Evolutionary conservation across 1,140 invertebrate genomes (phyloP), one percentile per base, ranked within the genome.

Genomic region (Orius insidiosus): DNA sequence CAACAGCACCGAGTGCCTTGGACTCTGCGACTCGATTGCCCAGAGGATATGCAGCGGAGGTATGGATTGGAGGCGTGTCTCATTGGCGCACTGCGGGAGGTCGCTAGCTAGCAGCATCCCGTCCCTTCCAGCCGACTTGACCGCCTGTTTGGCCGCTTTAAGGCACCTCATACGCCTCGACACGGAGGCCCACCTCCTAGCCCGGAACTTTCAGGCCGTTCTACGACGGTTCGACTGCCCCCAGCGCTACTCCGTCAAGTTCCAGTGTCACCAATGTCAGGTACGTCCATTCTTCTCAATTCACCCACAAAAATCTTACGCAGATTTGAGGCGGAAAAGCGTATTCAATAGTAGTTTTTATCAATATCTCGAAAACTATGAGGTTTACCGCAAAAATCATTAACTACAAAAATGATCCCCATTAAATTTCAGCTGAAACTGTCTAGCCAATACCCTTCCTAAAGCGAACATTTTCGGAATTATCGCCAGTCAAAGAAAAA

Each of bases 231-330:
- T 85, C 70, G 83, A 86, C 68, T 86, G 83, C 70, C 71, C 72
- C 53, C 81, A 85, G 68, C 67, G 75, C 58, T 86, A 84, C 66
- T 85, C 84, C 60, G 75, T 85, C 64, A 75, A 72, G 59, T 78
- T 80, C 68, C 72, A 75, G 65, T 88, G 83, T 71, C 67, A 75
- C 57, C 73, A 83, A 64, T 86, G 83, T 70, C 80, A 84, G 80
- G 83, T 87, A 64, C 76, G 69, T 68, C 15, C n/a, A 14, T 19
- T 34, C 14, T 32, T 45, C 24, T 24, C 7, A 4, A 24, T 24
- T 24, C 24, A 24, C 24, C 7, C 24, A n/a, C n/a, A n/a, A n/a
- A n/a, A n/a, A n/a, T n/a, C n/a, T n/a, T n/a, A n/a, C n/a, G n/a
- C n/a, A n/a, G n/a, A n/a, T n/a, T n/a, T n/a, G n/a, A n/a, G n/a